Evolutionary conservation across 2,888 invertebrate species (phyloP), one percentile per base, ranked within the genome.

Genomic region (Chrysina gloriosa): DNA sequence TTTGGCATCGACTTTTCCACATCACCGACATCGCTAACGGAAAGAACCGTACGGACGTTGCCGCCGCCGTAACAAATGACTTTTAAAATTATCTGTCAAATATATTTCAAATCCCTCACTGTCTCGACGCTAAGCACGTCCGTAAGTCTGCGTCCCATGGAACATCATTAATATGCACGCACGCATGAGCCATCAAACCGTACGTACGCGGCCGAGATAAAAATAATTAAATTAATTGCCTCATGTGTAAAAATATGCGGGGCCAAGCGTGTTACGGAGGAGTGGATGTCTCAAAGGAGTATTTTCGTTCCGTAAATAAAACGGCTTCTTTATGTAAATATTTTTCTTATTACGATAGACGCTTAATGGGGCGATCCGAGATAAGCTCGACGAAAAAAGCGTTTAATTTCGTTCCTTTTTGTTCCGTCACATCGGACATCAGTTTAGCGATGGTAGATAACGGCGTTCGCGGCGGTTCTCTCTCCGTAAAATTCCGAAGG

Each of bases 151-250:
- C 47, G 48, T 34, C 34, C 61, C 61, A 23, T 45, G 19, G 56
- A 42, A 25, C 36, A 63, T 68, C 68, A 68, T 68, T 68, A 68
- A 68, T 68, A 68, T 63, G 42, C 31, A 64, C 45, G 45, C 54
- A 54, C 48, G 61, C 63, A 64, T 58, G 45, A 48, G 56, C 54
- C 67, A 50, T 66, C 66, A 58, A 56, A 45, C 58, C 45, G n/a
- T 39, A 11, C 21, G 45, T 9, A 21, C 25, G 11, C 52, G 52
- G 31, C 50, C 52, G 31, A 63, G 69, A 69, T 65, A 65, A 69
- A 69, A 69, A 65, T 69, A 69, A 65, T 69, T 48, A 69, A 65
- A 69, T 69, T 69, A 65, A 69, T 69, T 69, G 65, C 69, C 61
- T 50, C 65, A 61, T 65, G 69, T 65, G 65, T 69, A 65, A 69